Conservation (phyloP, 1,140 invertebrate species). For the Bombus impatiens region DNA sequence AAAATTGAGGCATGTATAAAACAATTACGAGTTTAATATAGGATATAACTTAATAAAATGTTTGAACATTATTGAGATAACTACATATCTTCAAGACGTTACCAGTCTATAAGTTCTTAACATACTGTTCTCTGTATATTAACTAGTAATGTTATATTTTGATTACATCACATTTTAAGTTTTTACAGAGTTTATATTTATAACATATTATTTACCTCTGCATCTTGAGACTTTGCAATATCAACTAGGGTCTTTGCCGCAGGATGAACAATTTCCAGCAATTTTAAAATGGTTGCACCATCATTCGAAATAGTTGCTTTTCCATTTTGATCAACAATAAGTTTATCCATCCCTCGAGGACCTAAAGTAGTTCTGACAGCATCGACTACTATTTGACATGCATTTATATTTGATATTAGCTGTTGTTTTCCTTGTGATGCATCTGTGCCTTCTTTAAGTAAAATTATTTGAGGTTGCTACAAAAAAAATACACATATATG, state of each 20-base stretch:
- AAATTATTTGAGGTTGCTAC: conserved; percentile 98
- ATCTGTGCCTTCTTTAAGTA: conserved; percentile 99
- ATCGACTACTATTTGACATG: conserved; percentile 98
- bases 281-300: conserved; percentile 99
- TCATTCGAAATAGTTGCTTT: conserved; percentile 99
- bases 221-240: conserved; percentile 99
- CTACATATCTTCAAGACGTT: conserved; percentile 65
- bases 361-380: conserved; percentile 98
- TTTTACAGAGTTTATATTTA: conserved; percentile 31
- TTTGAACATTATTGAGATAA: conserved; percentile 72
- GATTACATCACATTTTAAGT: conserved; percentile 22
- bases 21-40: not conserved
- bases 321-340: conserved; percentile 95
- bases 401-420: conserved; percentile 99
- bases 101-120: conserved; percentile 71
- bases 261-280: conserved; percentile 98
- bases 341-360: conserved; percentile 99
- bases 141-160: conserved; percentile 27
- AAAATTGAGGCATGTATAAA: conserved; percentile 20
- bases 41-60: conserved; percentile 7
- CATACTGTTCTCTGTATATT: conserved; percentile 65
- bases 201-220: conserved; percentile 88
- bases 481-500: conserved; percentile 68
- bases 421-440: conserved; percentile 97
- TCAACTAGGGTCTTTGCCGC: conserved; percentile 99